Evolutionary conservation across 2,888 invertebrate genomes (phyloP), one percentile per base, ranked within the genome.

Genomic region (Leptinotarsa rubiginosa): DNA sequence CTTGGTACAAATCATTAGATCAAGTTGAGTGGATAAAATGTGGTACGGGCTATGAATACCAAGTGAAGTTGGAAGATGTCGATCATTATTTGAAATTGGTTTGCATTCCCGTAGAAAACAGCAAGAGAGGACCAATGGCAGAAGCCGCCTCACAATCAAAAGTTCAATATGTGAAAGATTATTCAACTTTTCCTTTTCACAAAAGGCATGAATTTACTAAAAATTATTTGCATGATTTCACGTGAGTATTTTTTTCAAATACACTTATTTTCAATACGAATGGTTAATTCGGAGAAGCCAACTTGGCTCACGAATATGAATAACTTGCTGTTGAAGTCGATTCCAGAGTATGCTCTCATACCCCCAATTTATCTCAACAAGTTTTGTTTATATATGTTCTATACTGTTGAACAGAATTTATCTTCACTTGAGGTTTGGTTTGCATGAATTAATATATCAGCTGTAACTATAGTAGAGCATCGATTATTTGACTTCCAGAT

Each of bases 111-210:
- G 89, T 87, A 62, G 92, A 91, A 86, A 86, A 86, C 1, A 50
- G 41, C 20, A 78, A 77, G 0, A 86, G n/a, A 50, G 96, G 97
- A 0, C 92, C 93, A 20, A 82, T 88, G 18, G 88, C 90, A 22
- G 93, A 93, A 85, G 87, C 88, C 5, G 85, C 92, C 70, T 91
- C 94, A 0, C 90, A 90, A 75, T 88, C 84, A 80, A 81, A 85
- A 50, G 91, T 96, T 10, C 91, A 92, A 85, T 47, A 31, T 31
- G 75, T 82, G 65, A 92, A 93, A 52, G 72, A 76, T n/a, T 70
- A 83, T 52, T 82, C 83, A 5, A 78, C 79, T 7, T 96, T 95
- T 86, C 96, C 96, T 1, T 97, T 96, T 90, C 94, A 96, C 87
- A 89, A 86, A 0, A 90, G 97, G 64, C 96, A 96, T 83, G 79